Percentiles rank a stretch among this genome's conserved stretches.
phyloP scores from a whole-genome alignment of 2,113 vertebrate species.

The Lophius piscatorius region DNA sequence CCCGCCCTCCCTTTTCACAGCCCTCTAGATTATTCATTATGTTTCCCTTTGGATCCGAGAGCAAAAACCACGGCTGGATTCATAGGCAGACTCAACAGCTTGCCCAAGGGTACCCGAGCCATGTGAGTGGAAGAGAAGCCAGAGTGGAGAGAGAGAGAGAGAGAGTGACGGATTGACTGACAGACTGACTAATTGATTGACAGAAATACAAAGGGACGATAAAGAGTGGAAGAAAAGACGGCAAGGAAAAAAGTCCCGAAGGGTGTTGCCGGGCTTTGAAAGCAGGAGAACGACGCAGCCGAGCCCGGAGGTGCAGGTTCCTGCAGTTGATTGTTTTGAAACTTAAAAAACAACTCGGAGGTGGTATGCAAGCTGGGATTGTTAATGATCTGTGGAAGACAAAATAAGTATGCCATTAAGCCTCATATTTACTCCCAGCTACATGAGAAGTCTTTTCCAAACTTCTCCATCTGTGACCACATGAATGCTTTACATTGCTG shows the following conservation, averaged over 20 bases:
- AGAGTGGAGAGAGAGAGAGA: slow-evolving; percentile 10
- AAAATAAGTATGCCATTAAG: no score
- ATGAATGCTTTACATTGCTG: no score
- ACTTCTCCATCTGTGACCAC: no score
- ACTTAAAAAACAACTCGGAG: no score
- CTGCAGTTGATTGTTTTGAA: no score
- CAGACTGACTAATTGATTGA: slow-evolving; percentile 41
- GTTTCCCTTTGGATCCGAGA: slow-evolving; percentile 73
- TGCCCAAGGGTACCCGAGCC: slow-evolving; percentile 68
- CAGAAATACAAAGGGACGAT: slow-evolving; percentile 15
- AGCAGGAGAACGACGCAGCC: neutral
- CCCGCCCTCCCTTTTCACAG: slow-evolving; percentile 40
- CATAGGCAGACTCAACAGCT: slow-evolving; percentile 64
- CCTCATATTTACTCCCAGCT: no score
- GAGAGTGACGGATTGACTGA: slow-evolving; percentile 32
- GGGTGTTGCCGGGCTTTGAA: slow-evolving; percentile 15
- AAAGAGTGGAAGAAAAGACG: slow-evolving; percentile 8
- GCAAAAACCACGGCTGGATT: slow-evolving; percentile 62
- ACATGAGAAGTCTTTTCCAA: no score
- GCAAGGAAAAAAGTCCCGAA: slow-evolving; percentile 13
- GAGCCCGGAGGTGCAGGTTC: no score
- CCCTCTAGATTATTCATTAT: slow-evolving; percentile 81
- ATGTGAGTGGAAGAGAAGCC: slow-evolving; percentile 13
- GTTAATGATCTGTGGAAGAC: no score
- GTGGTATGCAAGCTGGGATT: no score